Evolutionary conservation across 2,113 vertebrate genomes (phyloP).

Genomic region (Oenanthe melanoleuca): DNA sequence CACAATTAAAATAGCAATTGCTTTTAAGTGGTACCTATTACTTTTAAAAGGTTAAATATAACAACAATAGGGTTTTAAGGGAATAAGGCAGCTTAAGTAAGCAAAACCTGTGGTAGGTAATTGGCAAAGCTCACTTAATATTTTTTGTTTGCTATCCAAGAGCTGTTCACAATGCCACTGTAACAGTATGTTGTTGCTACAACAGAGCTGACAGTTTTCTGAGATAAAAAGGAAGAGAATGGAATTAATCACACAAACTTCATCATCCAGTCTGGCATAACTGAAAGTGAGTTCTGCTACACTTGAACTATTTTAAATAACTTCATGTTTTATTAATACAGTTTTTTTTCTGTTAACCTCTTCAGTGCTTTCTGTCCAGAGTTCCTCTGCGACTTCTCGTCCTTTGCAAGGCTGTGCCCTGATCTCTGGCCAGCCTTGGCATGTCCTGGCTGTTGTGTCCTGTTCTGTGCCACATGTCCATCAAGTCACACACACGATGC

Average conservation of each 20-base stretch:
- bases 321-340: conserved; percentile 53
- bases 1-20: conserved; percentile 73
- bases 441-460: not conserved
- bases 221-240: conserved; percentile 64
- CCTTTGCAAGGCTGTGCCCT: not conserved
- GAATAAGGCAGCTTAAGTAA: conserved; percentile 45
- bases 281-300: conserved; percentile 43
- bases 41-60: conserved; percentile 68
- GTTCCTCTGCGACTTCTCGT: not conserved
- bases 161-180: conserved; percentile 62
- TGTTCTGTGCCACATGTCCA: fast-evolving
- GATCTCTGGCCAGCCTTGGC: not conserved
- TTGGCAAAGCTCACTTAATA: conserved; percentile 70
- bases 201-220: conserved; percentile 67
- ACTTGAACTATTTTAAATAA: conserved; percentile 53
- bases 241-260: conserved; percentile 65
- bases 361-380: not conserved
- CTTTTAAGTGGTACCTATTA: conserved; percentile 68
- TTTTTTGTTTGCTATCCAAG: conserved; percentile 65
- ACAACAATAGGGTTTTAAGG: conserved; percentile 41
- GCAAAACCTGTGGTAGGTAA: conserved; percentile 57
- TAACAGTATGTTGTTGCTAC: conserved; percentile 67
- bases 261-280: conserved; percentile 68
- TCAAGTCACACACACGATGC: fast-evolving
- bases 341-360: conserved; percentile 19